Base-by-base conservation (phyloP, 2,113 vertebrate genomes). In the Phyllostomus hastatus region DNA sequence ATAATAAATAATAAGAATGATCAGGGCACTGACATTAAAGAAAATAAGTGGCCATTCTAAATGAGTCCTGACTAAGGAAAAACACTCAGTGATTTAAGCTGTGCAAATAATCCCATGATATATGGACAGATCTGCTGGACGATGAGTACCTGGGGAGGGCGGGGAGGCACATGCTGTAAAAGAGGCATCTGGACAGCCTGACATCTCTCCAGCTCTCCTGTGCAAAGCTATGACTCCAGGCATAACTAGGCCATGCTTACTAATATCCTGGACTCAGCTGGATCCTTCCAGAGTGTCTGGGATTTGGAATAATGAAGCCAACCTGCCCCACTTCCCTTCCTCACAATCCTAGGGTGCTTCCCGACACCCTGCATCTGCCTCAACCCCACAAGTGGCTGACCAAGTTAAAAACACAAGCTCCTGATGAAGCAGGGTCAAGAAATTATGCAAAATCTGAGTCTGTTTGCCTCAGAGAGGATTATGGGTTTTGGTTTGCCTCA, bases 1-100 rank as follows among this genome's bases (percentile, higher is more conserved):
- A 31, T 59, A 83, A 89, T 82, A 89, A 79, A 31, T 59, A 83
- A 89, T 82, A 89, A 79, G 94, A 91, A 48, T 33, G 12, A 95
- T 84, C 70, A 89, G 81, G 20, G 8, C 11, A 80, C 46, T 54
- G 70, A 48, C 20, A 78, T 66, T 93, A 85, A 95, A 89, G 43
- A 91, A 88, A 83, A 59, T 78, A 57, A 91, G 33, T 76, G 41
- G 20, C 33, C 48, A 28, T 88, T 52, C 88, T 76, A 76, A 85
- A 75, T 46, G 73, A 89, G 24, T 78, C 73, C 79, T 14, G 17
- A 78, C n/a, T 79, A 54, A 52, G 48, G 73, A 90, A 95, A 95
- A 96, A 43, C 7, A 76, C 35, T 82, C 38, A 82, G 10, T 38
- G 17, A 86, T 94, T 88, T 88, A 89, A 92, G 46, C 61, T 50